A percentile compares a stretch with the other conserved stretches of the same genome.
Evolutionary conservation across 2,888 invertebrate genomes (phyloP).

Genomic region (Colletes collaris): DNA sequence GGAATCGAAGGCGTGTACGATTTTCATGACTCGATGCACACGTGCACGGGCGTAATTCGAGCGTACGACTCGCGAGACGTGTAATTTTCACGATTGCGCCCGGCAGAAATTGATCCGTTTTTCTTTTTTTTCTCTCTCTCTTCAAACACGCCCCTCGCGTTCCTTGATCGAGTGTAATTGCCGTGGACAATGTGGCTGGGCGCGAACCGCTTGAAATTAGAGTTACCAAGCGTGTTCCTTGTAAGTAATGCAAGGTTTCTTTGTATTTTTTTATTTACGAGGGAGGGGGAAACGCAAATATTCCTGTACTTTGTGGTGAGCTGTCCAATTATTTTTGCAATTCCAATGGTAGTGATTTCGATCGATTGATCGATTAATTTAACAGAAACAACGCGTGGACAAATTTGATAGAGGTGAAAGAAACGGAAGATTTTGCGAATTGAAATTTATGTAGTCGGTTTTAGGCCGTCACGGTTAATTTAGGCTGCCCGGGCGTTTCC

Average conservation of each 20-base stretch:
- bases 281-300: too few relatives aligned
- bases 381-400: too few relatives aligned
- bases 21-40: constrained; percentile 41
- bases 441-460: too few relatives aligned
- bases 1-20: constrained; percentile 33
- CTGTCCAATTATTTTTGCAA: too few relatives aligned
- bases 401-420: too few relatives aligned
- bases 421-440: too few relatives aligned
- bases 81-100: constrained; percentile 67
- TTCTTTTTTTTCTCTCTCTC: neutral
- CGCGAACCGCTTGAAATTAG: constrained; percentile 28
- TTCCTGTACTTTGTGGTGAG: too few relatives aligned
- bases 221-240: too few relatives aligned
- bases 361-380: too few relatives aligned
- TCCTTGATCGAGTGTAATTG: constrained; percentile 55
- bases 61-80: constrained; percentile 44
- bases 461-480: constrained; percentile 55
- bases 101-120: constrained; percentile 61
- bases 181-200: constrained; percentile 45
- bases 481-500: constrained; percentile 12
- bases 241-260: too few relatives aligned
- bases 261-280: too few relatives aligned
- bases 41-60: constrained; percentile 57
- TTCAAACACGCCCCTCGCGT: constrained; percentile 11
- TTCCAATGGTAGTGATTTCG: too few relatives aligned